Evolutionary conservation across 2,113 vertebrate genomes (phyloP).

Genomic region (Cisticola juncidis): DNA sequence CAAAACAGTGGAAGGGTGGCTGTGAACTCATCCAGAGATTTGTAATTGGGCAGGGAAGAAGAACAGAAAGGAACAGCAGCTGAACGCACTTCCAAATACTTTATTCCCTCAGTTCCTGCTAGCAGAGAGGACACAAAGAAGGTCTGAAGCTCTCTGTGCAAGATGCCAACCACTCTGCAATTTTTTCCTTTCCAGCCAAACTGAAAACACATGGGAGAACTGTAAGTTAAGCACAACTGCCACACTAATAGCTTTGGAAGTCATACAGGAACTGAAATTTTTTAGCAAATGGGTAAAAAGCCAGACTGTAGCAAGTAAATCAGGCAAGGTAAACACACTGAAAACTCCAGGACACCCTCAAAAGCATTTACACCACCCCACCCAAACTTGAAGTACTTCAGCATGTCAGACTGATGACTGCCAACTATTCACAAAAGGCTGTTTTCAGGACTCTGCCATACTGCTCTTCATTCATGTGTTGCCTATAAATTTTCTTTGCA

Average conservation of each 20-base stretch:
- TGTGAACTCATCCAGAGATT: neutral
- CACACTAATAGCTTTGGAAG: neutral
- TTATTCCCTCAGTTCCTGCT: neutral
- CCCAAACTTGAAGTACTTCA: neutral
- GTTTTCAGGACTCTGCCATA: neutral
- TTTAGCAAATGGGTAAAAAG: neutral
- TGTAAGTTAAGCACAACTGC: neutral
- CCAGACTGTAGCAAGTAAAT: neutral
- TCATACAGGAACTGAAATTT: neutral
- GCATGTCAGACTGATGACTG: neutral
- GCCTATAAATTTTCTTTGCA: neutral
- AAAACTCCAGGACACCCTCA: neutral
- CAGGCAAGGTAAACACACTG: neutral
- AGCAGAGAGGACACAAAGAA: neutral
- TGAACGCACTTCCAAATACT: neutral
- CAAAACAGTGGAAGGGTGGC: rapidly evolving
- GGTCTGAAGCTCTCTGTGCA: neutral
- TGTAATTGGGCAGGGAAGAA: neutral
- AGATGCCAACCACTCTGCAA: neutral
- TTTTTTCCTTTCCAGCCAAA: neutral
- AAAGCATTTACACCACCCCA: neutral
- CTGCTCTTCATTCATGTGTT: neutral
- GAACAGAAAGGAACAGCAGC: neutral
- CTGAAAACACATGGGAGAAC: neutral
- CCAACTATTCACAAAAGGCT: neutral